Conservation (phyloP, 2,888 invertebrate species). For the Lysandra coridon region DNA sequence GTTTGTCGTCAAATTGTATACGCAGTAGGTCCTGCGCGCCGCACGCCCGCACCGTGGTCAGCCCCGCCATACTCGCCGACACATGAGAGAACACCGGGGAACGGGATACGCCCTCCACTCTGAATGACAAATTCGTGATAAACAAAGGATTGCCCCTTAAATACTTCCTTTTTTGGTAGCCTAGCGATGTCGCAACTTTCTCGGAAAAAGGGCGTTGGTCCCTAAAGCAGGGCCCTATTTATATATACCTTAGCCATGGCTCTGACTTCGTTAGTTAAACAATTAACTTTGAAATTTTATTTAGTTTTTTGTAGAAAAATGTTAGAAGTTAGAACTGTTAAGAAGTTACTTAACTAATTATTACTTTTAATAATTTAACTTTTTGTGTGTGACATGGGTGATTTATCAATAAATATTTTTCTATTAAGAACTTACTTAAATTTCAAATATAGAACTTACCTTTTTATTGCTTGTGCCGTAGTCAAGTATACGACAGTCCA, state of each 20-base stretch:
- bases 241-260: not conserved
- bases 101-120: conserved; percentile 80
- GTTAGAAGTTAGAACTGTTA: too few relatives aligned
- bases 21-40: conserved; percentile 83
- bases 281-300: too few relatives aligned
- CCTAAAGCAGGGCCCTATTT: not conserved
- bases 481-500: conserved; percentile 84
- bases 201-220: not conserved
- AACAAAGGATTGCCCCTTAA: too few relatives aligned
- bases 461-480: conserved; percentile 87
- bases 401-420: not conserved
- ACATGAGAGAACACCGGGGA: conserved; percentile 93
- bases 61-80: conserved; percentile 87
- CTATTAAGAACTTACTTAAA: not conserved
- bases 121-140: conserved; percentile 39
- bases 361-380: not conserved
- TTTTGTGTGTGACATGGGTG: not conserved
- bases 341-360: too few relatives aligned
- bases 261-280: not conserved
- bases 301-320: too few relatives aligned
- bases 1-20: conserved; percentile 84
- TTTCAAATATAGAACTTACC: conserved; percentile 50
- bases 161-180: too few relatives aligned
- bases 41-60: conserved; percentile 88
- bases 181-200: not conserved